Percentiles rank a stretch among this genome's conserved stretches.
These are phyloP conservation scores for Troglohyphantes excavatus DNA, from an alignment of 2,888 invertebrate genomes.

Conservation along the genomic window DNA sequence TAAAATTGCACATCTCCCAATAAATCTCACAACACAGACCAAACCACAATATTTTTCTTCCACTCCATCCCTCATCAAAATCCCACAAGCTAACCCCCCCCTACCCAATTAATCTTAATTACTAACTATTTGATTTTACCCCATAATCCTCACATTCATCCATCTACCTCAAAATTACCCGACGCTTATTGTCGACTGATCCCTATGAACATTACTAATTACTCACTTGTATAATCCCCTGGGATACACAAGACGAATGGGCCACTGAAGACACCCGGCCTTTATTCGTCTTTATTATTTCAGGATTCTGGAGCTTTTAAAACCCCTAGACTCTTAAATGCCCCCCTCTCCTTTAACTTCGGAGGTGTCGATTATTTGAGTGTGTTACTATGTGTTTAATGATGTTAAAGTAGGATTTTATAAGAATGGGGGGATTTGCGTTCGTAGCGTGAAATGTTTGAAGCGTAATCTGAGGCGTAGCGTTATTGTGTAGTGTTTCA, in stretches of 20 bases:
- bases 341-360: neutral
- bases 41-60: neutral
- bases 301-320: neutral
- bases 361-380: neutral
- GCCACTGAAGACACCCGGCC: neutral
- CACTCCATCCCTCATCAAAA: neutral
- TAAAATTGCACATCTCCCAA: too few relatives aligned
- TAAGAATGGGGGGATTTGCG: neutral
- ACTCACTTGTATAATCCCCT: slow-evolving; percentile 14
- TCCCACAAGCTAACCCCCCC: neutral
- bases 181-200: neutral
- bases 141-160: neutral
- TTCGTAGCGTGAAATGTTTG: neutral
- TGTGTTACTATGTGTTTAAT: neutral
- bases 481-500: neutral
- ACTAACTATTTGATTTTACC: slow-evolving; percentile 4
- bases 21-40: too few relatives aligned
- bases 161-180: neutral
- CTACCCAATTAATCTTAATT: slow-evolving; percentile 10
- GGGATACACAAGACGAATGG: slow-evolving; percentile 13
- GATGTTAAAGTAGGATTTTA: neutral
- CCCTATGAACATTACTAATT: slow-evolving; percentile 28
- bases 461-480: neutral
- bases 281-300: slow-evolving; percentile 48
- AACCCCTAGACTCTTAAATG: neutral